These are phyloP conservation scores for Phytoseiulus persimilis DNA, from an alignment of 2,888 invertebrate genomes.

Conservation along the genomic window DNA sequence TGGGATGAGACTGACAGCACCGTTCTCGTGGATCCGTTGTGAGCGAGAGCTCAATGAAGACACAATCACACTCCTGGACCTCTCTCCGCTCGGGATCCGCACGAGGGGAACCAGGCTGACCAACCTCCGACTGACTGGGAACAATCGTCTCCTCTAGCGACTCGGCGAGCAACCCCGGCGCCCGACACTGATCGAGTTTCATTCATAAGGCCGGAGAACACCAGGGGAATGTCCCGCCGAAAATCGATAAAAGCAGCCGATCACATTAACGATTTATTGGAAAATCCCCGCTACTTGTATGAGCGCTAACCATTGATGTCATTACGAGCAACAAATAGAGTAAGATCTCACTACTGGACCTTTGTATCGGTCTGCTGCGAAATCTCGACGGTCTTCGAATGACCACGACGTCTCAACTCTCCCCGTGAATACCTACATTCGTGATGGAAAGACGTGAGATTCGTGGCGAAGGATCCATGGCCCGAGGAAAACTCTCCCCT, in stretches of 20 bases:
- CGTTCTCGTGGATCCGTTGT: too few species aligned
- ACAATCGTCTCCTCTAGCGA: background rate
- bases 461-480: too few species aligned
- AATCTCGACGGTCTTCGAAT: too few species aligned
- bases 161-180: background rate
- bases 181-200: background rate
- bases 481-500: too few species aligned
- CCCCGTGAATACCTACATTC: too few species aligned
- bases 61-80: background rate
- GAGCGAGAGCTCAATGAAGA: background rate
- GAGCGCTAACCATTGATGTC: background rate
- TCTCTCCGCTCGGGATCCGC: background rate
- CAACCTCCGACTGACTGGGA: background rate
- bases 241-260: background rate
- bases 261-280: background rate
- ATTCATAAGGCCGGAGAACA: background rate
- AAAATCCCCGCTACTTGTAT: background rate
- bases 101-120: background rate
- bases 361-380: background rate
- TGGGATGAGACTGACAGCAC: background rate
- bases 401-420: too few species aligned
- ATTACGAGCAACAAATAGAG: background rate
- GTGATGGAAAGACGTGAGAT: too few species aligned
- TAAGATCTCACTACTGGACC: background rate
- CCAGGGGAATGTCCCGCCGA: background rate